phyloP scores from a whole-genome alignment of 2,797 vertebrate species.

The Catamblyrhynchus diadema region DNA sequence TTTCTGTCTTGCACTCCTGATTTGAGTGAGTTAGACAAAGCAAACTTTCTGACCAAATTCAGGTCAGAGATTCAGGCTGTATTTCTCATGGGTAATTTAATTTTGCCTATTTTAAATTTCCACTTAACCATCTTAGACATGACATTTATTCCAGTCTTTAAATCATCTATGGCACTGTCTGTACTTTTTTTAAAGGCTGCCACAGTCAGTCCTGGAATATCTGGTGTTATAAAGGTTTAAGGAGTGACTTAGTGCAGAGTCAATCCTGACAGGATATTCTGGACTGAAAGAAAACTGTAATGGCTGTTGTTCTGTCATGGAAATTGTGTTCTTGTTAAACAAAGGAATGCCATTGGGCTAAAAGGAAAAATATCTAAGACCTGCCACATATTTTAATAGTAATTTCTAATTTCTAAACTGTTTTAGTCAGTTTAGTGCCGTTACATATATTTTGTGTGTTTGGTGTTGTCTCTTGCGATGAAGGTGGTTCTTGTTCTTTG shows the following conservation, averaged over 20 bases:
- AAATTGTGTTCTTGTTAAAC: background rate
- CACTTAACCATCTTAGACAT: background rate
- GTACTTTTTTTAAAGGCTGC: background rate
- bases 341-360: background rate
- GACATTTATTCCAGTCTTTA: background rate
- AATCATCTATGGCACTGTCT: background rate
- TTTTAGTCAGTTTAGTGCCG: background rate
- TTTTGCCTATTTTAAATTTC: conserved; percentile 27
- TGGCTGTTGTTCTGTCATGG: background rate
- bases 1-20: background rate
- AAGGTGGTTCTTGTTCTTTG: background rate
- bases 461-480: background rate
- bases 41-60: conserved; percentile 31
- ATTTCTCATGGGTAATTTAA: conserved; percentile 22
- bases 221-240: background rate
- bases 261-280: background rate
- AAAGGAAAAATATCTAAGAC: background rate
- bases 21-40: background rate
- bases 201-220: background rate
- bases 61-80: conserved; percentile 4
- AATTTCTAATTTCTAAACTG: background rate
- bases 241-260: background rate
- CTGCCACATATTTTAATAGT: background rate
- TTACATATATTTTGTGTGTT: background rate
- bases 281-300: background rate